Evolutionary conservation across 2,113 vertebrate species (phyloP).

Genomic region (Albula glossodonta): DNA sequence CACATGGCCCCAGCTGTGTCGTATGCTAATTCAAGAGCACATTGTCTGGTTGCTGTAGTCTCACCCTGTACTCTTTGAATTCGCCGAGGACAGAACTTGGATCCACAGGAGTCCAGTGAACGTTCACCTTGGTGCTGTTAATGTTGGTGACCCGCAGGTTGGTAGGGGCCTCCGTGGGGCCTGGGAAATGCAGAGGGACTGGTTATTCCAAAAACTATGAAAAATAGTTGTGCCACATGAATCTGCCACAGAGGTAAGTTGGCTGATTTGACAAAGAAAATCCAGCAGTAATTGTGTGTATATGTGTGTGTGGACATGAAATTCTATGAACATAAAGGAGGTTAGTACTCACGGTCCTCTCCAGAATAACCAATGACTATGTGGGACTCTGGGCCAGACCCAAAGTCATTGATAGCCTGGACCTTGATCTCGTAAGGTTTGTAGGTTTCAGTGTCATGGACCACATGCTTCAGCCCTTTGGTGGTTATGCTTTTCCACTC

Average conservation of each 20-base stretch:
- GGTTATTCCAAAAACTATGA: no score
- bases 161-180: slow-evolving; percentile 81
- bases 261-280: not conserved
- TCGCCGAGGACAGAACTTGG: slow-evolving; percentile 83
- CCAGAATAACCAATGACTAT: slow-evolving; percentile 85
- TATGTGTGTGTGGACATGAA: not conserved
- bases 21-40: no score
- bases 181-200: slow-evolving; percentile 56
- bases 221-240: no score
- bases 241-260: no score
- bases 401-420: slow-evolving; percentile 88
- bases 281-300: not conserved
- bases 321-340: not conserved
- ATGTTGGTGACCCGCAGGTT: slow-evolving; percentile 81
- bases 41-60: slow-evolving; percentile 35
- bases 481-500: slow-evolving; percentile 83
- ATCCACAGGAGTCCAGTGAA: slow-evolving; percentile 88
- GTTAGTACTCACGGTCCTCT: slow-evolving; percentile 87
- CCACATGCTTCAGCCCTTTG: slow-evolving; percentile 64
- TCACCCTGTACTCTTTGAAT: slow-evolving; percentile 94
- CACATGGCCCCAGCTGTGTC: no score
- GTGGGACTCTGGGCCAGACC: slow-evolving; percentile 80
- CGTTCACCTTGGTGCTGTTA: slow-evolving; percentile 79
- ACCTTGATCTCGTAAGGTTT: slow-evolving; percentile 91
- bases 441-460: slow-evolving; percentile 83